These are phyloP conservation scores for Caretta caretta DNA, from an alignment of 2,113 vertebrate genomes.

Conservation along the genomic window DNA sequence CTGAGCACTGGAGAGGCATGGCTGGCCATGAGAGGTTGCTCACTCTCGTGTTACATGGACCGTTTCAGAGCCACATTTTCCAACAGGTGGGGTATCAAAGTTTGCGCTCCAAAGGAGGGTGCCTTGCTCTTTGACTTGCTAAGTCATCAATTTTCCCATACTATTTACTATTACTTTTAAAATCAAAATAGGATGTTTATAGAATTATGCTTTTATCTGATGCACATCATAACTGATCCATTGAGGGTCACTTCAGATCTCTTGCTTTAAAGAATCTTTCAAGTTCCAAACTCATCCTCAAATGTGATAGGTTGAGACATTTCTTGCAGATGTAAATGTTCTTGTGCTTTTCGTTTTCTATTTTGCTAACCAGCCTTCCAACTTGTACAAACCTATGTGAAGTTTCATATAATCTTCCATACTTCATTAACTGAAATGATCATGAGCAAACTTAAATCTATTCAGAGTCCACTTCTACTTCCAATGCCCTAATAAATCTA, in stretches of 20 bases:
- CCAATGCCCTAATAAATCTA: neutral
- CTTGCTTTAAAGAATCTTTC: neutral
- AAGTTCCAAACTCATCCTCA: neutral
- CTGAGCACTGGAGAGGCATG: no score
- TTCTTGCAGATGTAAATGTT: neutral
- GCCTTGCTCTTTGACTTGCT: neutral
- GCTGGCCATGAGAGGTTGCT: no score
- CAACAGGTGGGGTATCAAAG: neutral
- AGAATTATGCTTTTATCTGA: neutral
- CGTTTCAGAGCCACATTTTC: neutral
- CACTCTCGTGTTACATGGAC: no score
- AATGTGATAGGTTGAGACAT: neutral
- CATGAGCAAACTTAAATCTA: constrained; percentile 25
- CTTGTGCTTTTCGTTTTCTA: neutral
- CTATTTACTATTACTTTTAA: neutral
- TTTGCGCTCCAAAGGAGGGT: neutral
- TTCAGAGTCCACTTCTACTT: constrained; percentile 29
- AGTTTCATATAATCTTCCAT: constrained; percentile 44
- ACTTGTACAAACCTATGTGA: neutral
- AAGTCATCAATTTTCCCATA: neutral
- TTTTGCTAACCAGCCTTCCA: neutral
- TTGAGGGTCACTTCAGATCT: neutral
- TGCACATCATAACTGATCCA: neutral
- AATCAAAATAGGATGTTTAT: neutral
- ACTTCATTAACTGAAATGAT: constrained; percentile 56